phyloP scores from a whole-genome alignment of 2,797 vertebrate species.

The Cuniculus paca region DNA sequence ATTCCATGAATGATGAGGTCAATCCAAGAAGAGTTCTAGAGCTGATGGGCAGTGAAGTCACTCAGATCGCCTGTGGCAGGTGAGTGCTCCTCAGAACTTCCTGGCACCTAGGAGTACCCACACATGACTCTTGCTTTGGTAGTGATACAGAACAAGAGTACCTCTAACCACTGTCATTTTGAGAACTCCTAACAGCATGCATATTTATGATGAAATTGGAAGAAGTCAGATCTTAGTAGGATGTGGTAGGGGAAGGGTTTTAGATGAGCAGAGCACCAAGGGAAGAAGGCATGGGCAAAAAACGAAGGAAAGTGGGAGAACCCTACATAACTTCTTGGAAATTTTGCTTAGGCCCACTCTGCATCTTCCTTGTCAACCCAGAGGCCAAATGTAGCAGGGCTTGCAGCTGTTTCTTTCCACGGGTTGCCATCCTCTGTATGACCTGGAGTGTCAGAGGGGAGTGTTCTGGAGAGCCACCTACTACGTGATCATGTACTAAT shows the following conservation, averaged over 20 bases:
- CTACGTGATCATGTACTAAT: not conserved
- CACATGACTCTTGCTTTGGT: not conserved
- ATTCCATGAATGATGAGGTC: slow-evolving; percentile 90
- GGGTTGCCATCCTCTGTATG: not conserved
- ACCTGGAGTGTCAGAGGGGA: not conserved
- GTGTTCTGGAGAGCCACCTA: not conserved
- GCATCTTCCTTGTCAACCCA: not conserved
- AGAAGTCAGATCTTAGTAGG: not conserved
- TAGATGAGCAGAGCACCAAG: not conserved
- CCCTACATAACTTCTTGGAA: not conserved
- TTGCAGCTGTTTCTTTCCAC: not conserved
- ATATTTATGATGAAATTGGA: not conserved
- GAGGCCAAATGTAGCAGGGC: not conserved
- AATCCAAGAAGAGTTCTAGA: slow-evolving; percentile 91
- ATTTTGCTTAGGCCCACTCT: not conserved
- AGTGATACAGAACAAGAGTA: not conserved
- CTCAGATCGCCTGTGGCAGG: slow-evolving; percentile 92
- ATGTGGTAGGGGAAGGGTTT: not conserved
- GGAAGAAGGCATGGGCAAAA: not conserved
- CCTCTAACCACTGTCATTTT: not conserved
- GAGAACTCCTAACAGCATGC: not conserved
- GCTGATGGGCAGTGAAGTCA: slow-evolving; percentile 91
- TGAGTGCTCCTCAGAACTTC: slow-evolving; percentile 78
- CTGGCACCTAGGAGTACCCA: not conserved
- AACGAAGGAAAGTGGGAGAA: not conserved